Evolutionary conservation across 2,113 vertebrate genomes (phyloP), one percentile per base, ranked within the genome.

Genomic region (Brienomyrus brachyistius): DNA sequence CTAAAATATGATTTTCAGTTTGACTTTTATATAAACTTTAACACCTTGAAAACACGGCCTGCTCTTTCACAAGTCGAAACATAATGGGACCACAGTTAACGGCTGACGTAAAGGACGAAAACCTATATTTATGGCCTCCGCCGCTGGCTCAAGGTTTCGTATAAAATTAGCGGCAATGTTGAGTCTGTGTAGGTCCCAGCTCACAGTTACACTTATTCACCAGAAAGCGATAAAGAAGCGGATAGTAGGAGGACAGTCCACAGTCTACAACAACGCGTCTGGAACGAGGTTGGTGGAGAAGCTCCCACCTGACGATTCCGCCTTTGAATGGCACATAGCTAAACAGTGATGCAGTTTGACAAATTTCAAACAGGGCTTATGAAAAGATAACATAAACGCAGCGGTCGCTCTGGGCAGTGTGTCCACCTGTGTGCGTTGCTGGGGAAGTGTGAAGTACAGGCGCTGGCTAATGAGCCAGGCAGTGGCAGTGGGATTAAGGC

Each of bases 341-440:
- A 97, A 98, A 98, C 97, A 98, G 96, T 97, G 96, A 97, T 97
- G 97, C 95, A 96, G 97, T 97, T 97, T 98, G 97, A 98, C 97
- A 97, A 97, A 98, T 98, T 97, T 97, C 95, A 96, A 97, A 96
- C 95, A 92, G 95, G 96, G 96, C 43, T 97, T 97, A 97, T 97
- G 97, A 97, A 98, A 97, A 96, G 97, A 96, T 97, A 97, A 97
- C 96, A 97, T 97, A 95, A 95, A 97, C 94, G 95, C 94, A 95
- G 96, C 94, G 94, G 95, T 95, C 93, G 93, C 94, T 93, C 93
- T 90, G 94, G 95, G 95, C 95, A 95, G 95, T 94, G 95, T 90
- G 93, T 98, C 96, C 97, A 98, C 98, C 97, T 98, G 97, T 93
- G 95, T 95, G 95, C 94, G 94, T 94, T 93, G 94, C 94, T 94